Percentiles rank a stretch among this genome's conserved stretches.
phyloP scores from a whole-genome alignment of 2,888 invertebrate species.

The Dione vanillae region DNA sequence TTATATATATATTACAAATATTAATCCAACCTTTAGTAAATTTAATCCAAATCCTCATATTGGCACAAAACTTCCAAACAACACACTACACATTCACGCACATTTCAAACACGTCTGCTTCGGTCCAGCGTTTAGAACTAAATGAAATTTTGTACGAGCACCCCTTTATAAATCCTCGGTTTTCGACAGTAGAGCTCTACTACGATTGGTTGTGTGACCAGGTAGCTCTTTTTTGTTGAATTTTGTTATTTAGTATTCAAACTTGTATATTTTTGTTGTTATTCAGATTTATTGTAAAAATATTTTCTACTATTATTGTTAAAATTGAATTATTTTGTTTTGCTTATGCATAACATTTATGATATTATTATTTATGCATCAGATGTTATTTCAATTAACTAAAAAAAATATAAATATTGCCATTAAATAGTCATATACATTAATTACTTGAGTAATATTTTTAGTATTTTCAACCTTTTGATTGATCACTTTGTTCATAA shows the following conservation, averaged over 20 bases:
- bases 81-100: constrained; percentile 24
- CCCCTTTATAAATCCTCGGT: constrained; percentile 40
- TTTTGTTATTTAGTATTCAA: constrained; percentile 43
- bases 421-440: too few relatives aligned
- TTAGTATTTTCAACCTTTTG: too few relatives aligned
- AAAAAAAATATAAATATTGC: too few relatives aligned
- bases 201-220: constrained; percentile 41
- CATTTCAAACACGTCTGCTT: constrained; percentile 21
- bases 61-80: constrained; percentile 26
- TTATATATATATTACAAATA: background rate
- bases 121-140: constrained; percentile 21
- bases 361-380: too few relatives aligned
- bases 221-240: constrained; percentile 47
- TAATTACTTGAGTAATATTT: too few relatives aligned
- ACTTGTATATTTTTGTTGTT: constrained; percentile 42
- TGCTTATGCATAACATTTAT: background rate
- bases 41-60: constrained; percentile 27
- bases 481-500: too few relatives aligned
- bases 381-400: too few relatives aligned
- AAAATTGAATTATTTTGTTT: constrained; percentile 4
- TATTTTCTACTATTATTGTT: constrained; percentile 12
- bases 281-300: constrained; percentile 36
- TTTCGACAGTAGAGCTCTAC: constrained; percentile 34
- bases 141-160: constrained; percentile 35
- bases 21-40: constrained; percentile 5